phyloP scores from a whole-genome alignment of 2,113 vertebrate genomes.

The Noturus placidus region DNA sequence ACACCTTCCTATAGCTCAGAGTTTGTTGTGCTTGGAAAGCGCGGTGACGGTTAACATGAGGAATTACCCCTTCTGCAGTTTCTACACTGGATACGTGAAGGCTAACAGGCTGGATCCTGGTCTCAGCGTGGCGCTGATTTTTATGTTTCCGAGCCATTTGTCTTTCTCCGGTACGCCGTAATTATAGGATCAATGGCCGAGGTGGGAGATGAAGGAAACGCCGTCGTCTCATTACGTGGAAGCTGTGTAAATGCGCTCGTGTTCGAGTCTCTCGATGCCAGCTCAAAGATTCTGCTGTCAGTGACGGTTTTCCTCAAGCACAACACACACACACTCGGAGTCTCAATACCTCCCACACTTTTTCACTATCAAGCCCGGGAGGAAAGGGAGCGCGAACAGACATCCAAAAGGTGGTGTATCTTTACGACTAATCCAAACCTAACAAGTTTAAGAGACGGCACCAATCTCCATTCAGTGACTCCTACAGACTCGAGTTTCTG shows the following conservation, averaged over 20 bases:
- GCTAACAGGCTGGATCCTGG: constrained; percentile 9
- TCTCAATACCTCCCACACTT: background rate
- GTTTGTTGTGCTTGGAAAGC: constrained; percentile 45
- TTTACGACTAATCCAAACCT: constrained; percentile 1
- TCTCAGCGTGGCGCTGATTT: constrained; percentile 34
- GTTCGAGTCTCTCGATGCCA: constrained; percentile 7
- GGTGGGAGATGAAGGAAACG: constrained; percentile 55
- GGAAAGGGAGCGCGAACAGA: background rate
- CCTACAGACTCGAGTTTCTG: constrained; percentile 8
- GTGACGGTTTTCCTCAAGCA: constrained; percentile 32
- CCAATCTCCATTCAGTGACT: background rate
- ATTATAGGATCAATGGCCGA: constrained; percentile 64
- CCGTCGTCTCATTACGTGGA: constrained; percentile 43
- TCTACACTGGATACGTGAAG: constrained; percentile 41
- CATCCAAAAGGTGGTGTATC: background rate
- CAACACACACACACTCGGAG: background rate
- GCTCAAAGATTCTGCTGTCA: constrained; percentile 11
- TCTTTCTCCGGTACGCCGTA: constrained; percentile 64
- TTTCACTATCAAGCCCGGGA: background rate
- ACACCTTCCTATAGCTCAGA: constrained; percentile 15
- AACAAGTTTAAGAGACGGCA: constrained; percentile 5
- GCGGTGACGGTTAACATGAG: constrained; percentile 27
- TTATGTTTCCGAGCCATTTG: constrained; percentile 56
- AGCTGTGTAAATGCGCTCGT: constrained; percentile 36
- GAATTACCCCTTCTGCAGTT: constrained; percentile 39